A percentile compares a stretch with the other conserved stretches of the same genome.
These are phyloP conservation scores for Amphipoea lucens DNA, from an alignment of 2,888 invertebrate genomes.

Conservation along the genomic window DNA sequence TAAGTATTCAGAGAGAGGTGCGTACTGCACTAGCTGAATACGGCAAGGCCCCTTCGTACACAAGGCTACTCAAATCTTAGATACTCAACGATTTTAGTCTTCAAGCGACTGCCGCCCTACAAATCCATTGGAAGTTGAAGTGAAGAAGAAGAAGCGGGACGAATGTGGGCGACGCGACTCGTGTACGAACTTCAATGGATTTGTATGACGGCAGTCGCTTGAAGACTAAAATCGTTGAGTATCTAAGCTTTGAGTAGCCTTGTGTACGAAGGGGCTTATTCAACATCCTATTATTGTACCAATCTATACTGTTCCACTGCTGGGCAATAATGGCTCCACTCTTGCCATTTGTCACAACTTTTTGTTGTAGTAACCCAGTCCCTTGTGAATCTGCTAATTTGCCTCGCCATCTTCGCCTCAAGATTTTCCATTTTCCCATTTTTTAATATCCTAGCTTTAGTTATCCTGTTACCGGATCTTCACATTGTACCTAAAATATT, in stretches of 20 bases:
- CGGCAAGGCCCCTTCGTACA: too few species aligned
- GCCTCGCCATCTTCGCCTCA: neutral
- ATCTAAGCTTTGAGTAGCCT: too few species aligned
- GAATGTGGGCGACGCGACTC: too few species aligned
- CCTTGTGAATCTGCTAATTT: neutral
- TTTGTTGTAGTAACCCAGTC: neutral
- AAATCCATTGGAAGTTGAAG: too few species aligned
- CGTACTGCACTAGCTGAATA: neutral
- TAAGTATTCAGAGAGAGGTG: neutral
- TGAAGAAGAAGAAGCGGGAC: too few species aligned
- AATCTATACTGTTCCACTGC: too few species aligned
- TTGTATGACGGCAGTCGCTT: too few species aligned
- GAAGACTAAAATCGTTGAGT: too few species aligned
- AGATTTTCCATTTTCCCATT: neutral
- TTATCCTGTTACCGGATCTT: constrained; percentile 16
- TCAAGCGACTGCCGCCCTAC: too few species aligned
- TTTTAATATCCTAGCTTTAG: neutral
- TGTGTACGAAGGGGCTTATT: neutral
- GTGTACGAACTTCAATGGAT: too few species aligned
- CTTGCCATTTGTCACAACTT: neutral
- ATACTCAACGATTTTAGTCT: too few species aligned
- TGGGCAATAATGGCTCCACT: neutral
- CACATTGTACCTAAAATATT: constrained; percentile 26
- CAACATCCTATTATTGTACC: neutral
- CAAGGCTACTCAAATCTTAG: too few species aligned